Evolutionary conservation across 1,140 invertebrate species (phyloP).

Genomic region (Saccostrea echinata): DNA sequence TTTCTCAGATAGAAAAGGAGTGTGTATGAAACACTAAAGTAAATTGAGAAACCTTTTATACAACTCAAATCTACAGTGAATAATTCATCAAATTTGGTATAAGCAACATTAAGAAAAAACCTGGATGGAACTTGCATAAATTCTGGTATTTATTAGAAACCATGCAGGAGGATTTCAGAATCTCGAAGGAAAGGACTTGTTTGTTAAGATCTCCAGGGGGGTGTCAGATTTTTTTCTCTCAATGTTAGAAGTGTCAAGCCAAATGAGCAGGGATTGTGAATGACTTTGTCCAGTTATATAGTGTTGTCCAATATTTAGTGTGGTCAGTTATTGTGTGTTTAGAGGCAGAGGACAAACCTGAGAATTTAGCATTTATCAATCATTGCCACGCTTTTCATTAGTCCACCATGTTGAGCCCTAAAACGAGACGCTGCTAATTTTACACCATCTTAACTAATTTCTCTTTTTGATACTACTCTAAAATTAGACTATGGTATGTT

Average conservation of each 20-base stretch:
- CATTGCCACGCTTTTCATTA: constrained; percentile 24
- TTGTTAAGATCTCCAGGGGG: neutral
- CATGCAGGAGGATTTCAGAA: neutral
- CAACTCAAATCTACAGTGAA: too few relatives aligned
- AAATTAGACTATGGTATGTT: too few relatives aligned
- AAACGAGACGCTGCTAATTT: constrained; percentile 2
- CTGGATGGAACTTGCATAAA: too few relatives aligned
- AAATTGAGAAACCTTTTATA: too few relatives aligned
- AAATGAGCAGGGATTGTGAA: neutral
- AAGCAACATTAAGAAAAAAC: too few relatives aligned
- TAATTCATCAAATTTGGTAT: too few relatives aligned
- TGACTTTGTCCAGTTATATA: neutral
- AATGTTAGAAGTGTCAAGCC: constrained; percentile 2
- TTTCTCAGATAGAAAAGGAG: too few relatives aligned
- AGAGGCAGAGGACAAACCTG: constrained; percentile 1
- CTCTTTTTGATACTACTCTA: neutral
- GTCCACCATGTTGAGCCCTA: constrained; percentile 8
- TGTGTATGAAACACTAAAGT: too few relatives aligned
- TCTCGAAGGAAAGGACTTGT: neutral
- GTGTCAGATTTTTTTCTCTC: neutral
- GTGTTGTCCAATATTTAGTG: neutral
- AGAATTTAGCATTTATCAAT: constrained; percentile 37
- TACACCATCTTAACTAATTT: neutral
- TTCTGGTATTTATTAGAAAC: neutral
- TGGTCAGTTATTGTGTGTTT: neutral